Base-by-base conservation (phyloP, 2,113 vertebrate species). In the Pelmatolapia mariae region DNA sequence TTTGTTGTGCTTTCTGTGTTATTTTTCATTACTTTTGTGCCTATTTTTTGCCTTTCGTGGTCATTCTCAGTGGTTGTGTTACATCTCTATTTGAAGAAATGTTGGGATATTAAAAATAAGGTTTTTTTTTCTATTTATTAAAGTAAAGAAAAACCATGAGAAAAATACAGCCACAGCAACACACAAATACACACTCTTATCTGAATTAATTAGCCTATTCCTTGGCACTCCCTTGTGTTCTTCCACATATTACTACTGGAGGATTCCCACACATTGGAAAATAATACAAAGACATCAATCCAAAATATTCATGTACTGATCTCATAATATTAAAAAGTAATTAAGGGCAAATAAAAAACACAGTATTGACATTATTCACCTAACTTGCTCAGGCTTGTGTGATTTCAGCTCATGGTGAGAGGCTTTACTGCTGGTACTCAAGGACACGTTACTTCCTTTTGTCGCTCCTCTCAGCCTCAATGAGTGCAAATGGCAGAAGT, bases 51-150 rank as follows among this genome's bases (percentile, higher is more conserved):
- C 66, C n/a, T 8, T 43, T 43, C 0, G 2, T 73, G 13, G 40
- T 47, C 15, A 45, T 73, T 45, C 22, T 76, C 24, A 47, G 40
- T 47, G 24, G 40, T 47, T 76, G 9, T 73, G 22, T 47, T 47
- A 76, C 43, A 47, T 29, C 5, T 26, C 40, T 73, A 29, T 18
- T 47, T 26, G 15, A 73, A 47, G 68, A 76, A 76, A 76, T 43
- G 12, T 71, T 71, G n/a, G 5, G 8, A 71, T 16, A 71, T 36
- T 66, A 66, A 66, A 66, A 66, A 38, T 13, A 66, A 66, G 59
- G 0, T 0, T 3, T 36, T 61, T 16, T 66, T 38, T 66, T 7
- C 61, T 68, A 38, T 38, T n/a, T 22, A 38, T 40, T 40, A 68
- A 38, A 68, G 19, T 68, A 68, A 38, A 68, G 33, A 38, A 68